phyloP scores from a whole-genome alignment of 2,797 vertebrate genomes.

The Tenualosa thibaudeaui region DNA sequence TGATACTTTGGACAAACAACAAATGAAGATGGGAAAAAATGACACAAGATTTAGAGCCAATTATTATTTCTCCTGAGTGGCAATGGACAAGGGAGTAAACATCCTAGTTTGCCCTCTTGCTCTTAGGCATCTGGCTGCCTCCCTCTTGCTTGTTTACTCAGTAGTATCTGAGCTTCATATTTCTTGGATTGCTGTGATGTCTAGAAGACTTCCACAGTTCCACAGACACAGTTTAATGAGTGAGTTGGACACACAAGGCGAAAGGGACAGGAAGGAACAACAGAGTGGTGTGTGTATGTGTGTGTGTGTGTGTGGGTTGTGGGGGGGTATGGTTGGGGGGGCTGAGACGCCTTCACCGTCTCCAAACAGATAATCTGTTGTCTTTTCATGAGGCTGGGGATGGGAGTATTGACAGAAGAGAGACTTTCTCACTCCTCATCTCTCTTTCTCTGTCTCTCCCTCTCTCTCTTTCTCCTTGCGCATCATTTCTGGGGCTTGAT shows the following conservation, averaged over 20 bases:
- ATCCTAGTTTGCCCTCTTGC: constrained; percentile 18
- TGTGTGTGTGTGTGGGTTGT: not conserved
- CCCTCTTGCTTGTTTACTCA: constrained; percentile 31
- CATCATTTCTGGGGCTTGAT: not conserved
- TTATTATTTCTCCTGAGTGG: constrained; percentile 35
- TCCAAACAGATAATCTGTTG: not conserved
- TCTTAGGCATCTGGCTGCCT: constrained; percentile 6
- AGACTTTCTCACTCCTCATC: not conserved
- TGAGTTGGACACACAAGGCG: constrained; percentile 34
- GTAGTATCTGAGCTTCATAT: constrained; percentile 28
- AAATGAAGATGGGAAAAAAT: not conserved
- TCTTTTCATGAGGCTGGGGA: not conserved
- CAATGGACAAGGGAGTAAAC: constrained; percentile 41
- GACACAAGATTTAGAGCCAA: constrained; percentile 41
- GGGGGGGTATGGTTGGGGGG: no score
- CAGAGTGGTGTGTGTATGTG: not conserved
- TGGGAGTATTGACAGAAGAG: constrained; percentile 7
- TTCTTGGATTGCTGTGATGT: constrained; percentile 14
- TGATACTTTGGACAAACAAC: not conserved
- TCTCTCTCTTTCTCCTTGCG: not conserved
- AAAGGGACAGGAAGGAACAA: not conserved
- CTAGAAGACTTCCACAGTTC: not conserved
- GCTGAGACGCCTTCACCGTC: not conserved
- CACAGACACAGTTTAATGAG: constrained; percentile 32
- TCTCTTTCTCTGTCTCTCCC: not conserved